Conservation (phyloP, 2,888 invertebrate genomes). For the Lepidocyrtoides sp. region DNA sequence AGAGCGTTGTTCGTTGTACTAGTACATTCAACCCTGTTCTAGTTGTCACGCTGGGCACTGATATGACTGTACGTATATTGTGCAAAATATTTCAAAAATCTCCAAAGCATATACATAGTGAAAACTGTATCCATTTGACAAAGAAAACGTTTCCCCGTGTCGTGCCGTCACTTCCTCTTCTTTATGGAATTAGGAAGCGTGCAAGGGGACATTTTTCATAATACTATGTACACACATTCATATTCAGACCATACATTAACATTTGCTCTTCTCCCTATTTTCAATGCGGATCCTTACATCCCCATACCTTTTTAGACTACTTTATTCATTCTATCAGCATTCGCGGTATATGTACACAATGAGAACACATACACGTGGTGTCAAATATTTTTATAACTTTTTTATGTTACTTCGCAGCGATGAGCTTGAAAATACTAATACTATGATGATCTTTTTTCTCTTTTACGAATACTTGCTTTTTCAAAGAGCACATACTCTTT, state of each 20-base stretch:
- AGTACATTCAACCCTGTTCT: not conserved
- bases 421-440: not conserved
- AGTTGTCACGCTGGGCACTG: slow-evolving; percentile 11
- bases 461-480: too few species aligned
- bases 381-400: too few species aligned
- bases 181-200: slow-evolving; percentile 69
- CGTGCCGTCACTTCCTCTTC: slow-evolving; percentile 50
- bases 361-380: too few species aligned
- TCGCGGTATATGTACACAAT: too few species aligned
- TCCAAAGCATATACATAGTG: not conserved
- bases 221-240: slow-evolving; percentile 8
- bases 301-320: too few species aligned
- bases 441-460: too few species aligned
- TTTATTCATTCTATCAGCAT: too few species aligned
- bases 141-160: slow-evolving; percentile 34
- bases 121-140: slow-evolving; percentile 20
- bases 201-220: slow-evolving; percentile 58
- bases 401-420: not conserved
- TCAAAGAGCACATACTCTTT: too few species aligned
- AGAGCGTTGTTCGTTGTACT: not conserved
- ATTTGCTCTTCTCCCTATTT: too few species aligned
- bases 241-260: too few species aligned
- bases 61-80: not conserved
- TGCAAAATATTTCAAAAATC: not conserved
- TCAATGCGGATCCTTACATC: too few species aligned